Base-by-base conservation (phyloP, 2,113 vertebrate species). In the Tetrao urogallus region DNA sequence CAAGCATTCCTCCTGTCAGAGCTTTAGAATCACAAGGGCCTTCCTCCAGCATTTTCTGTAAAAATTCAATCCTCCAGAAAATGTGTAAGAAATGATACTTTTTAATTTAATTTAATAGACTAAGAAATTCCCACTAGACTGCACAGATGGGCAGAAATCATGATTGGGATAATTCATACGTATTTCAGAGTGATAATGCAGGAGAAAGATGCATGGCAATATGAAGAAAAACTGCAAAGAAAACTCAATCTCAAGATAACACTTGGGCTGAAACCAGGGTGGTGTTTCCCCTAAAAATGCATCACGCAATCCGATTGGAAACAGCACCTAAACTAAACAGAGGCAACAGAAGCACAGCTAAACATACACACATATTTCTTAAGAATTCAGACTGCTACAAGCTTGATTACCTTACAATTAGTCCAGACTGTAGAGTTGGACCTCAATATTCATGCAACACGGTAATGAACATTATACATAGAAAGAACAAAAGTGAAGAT, bases 71-170 rank as follows among this genome's bases (percentile, higher is more conserved):
- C 34, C 70, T 89, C 57, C 30, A 73, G 45, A 92, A 93, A 88
- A 78, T 52, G 13, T 86, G 13, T 50, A 82, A 90, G 80, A 87
- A 94, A 88, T 80, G 13, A 85, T 74, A 85, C 34, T 82, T 93
- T 93, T 92, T 88, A 82, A 75, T 86, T 81, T 74, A 89, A 94
- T 38, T 38, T 38, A 38, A 88, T 82, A 84, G 64, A 56, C 74
- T 77, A 45, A 65, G 61, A 83, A 92, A 93, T 93, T 67, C 92
- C 79, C 87, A 74, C 40, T 66, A 60, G 93, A 65, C 82, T 56
- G 56, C 36, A 87, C 73, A 92, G 89, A 93, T 94, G 74, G 85
- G 34, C 88, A 93, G 81, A 90, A 90, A 90, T 64, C 70, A 56
- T 45, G 34, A 85, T 8, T 88, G 74, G 71, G 91, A 82, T 25